Evolutionary conservation across 37 sponge, comb jelly and placozoan species (phyloP), one percentile per base, ranked within the genome.

Genomic region (Haliclona indistincta): DNA sequence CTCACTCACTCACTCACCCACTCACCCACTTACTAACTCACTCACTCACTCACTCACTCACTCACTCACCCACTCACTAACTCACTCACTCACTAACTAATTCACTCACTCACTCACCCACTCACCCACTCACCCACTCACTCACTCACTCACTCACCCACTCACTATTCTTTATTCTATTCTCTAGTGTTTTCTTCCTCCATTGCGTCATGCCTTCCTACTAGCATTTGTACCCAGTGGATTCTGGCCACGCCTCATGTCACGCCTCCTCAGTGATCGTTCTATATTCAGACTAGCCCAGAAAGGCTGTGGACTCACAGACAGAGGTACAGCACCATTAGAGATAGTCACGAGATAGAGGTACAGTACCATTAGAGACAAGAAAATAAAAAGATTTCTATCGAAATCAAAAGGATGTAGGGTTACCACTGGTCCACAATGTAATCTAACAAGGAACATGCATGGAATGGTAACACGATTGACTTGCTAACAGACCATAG

Each of bases 171-270:
- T 19, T 68, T 11, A 25, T n/a, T 53, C 15, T 35, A 42, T 81
- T 22, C 8, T 35, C 20, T 68, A 83, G 85, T 67, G 70, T 26
- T 63, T 32, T 54, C 85, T 92, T 23, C 93, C 93, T 43, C 75
- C 88, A 0, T 28, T 84, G n/a, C 71, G 70, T n/a, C 84, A 83
- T 67, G 32, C 67, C 72, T 70, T 82, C 22, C 56, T 88, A 26
- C 41, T 88, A 15, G 79, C 89, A 0, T 89, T 93, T 68, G 76
- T 94, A 38, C 95, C 95, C 26, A 83, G 81, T 70, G 95, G 95
- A 15, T 84, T 94, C 44, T 94, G 95, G 95, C 78, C 91, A 0
- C 55, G 95, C 0, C 82, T 94, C 20, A 94, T 94, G 61, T 83
- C 95, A 2, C 82, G 95, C 4, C 19, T 94, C 8, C 66, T 90